These are phyloP conservation scores for Leptinotarsa peninsularis DNA, from an alignment of 2,888 invertebrate genomes.

Conservation along the genomic window DNA sequence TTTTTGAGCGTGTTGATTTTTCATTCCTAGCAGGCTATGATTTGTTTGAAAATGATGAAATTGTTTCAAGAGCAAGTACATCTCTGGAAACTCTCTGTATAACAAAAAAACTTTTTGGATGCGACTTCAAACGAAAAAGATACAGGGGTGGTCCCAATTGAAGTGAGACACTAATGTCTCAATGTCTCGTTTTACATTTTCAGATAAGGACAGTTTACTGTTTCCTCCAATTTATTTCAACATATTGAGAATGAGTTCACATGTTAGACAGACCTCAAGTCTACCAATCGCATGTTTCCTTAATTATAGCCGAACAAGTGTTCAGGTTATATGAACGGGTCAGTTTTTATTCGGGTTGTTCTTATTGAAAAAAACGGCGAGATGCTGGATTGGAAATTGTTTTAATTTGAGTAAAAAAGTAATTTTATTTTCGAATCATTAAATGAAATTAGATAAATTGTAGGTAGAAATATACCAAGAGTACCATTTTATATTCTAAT, in stretches of 20 bases:
- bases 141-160: no score
- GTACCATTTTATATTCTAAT: no score
- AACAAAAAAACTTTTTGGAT: no score
- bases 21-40: no score
- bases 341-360: not conserved
- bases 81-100: no score
- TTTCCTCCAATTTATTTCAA: not conserved
- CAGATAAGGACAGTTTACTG: not conserved
- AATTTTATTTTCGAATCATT: not conserved
- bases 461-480: not conserved
- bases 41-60: no score
- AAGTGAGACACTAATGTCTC: no score
- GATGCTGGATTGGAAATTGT: not conserved
- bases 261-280: slow-evolving; percentile 4
- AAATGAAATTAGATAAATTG: not conserved
- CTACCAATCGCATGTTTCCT: slow-evolving; percentile 1
- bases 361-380: not conserved
- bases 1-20: no score
- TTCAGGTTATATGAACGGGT: not conserved
- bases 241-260: not conserved
- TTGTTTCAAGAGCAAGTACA: no score
- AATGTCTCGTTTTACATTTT: no score
- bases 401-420: not conserved
- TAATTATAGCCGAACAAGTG: slow-evolving; percentile 3
- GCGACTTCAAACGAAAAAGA: no score